phyloP scores from a whole-genome alignment of 2,797 vertebrate genomes.

The Tokudaia muenninki region DNA sequence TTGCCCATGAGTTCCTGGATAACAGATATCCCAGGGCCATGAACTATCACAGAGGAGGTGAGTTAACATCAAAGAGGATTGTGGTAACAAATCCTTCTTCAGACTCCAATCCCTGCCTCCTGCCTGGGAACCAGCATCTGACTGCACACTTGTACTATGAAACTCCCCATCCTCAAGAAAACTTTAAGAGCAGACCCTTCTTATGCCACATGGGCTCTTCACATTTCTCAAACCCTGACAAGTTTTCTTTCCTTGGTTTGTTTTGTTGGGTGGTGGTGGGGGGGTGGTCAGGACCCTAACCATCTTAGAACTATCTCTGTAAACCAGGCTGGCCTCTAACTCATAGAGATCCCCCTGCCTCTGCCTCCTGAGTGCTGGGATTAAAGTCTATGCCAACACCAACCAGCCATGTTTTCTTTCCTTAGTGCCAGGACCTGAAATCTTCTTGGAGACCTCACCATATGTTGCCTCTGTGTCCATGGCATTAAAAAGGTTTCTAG shows the following conservation, averaged over 20 bases:
- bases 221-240: not conserved
- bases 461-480: not conserved
- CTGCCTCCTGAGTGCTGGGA: not conserved
- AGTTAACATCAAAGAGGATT: not conserved
- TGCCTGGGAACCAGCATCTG: not conserved
- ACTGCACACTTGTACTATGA: not conserved
- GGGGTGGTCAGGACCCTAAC: not conserved
- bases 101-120: too few relatives aligned
- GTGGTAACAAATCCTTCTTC: not conserved
- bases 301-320: not conserved
- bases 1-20: not conserved
- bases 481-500: not conserved
- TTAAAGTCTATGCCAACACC: not conserved
- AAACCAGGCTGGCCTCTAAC: not conserved
- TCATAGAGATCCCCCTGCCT: not conserved
- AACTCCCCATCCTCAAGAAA: not conserved
- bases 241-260: not conserved
- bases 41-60: not conserved
- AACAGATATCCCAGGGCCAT: not conserved
- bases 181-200: not conserved
- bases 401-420: not conserved
- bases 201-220: not conserved
- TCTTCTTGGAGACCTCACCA: not conserved
- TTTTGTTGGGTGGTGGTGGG: too few relatives aligned
- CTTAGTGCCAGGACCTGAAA: not conserved